Evolutionary conservation across 2,888 invertebrate species (phyloP), one percentile per base, ranked within the genome.

Genomic region (Drosophila helvetica): DNA sequence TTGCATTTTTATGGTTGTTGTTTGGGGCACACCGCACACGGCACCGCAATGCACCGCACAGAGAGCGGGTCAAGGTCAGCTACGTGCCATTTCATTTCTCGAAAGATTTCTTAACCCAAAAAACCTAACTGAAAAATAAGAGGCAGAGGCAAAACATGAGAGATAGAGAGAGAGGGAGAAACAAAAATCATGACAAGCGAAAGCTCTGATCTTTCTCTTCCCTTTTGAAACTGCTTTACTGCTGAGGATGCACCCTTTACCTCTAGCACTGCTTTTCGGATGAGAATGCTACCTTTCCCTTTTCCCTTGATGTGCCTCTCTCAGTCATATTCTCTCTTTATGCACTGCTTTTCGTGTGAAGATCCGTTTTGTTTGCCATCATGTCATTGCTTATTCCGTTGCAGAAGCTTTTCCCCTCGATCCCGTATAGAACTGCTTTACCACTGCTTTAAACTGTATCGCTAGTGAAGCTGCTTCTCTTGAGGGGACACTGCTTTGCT

Each of bases 51-150:
- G 65, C 51, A 48, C 42, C 53, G 42, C 62, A 60, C 65, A 66
- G 66, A 55, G 73, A 63, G 50, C 74, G 72, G 89, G 88, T 89
- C 89, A 89, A 89, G 89, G 89, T 89, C 86, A 89, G 78, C 85
- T 77, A 86, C 89, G 84, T 89, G 89, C 78, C 78, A 79, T 81
- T 86, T 83, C 68, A 81, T 84, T 86, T 86, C 46, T 54, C n/a
- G 53, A 61, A 9, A 30, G 18, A 47, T 53, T 30, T 58, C 53
- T 66, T 45, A 65, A 59, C 69, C 25, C 56, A 47, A 45, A 27
- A 12, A 56, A 53, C 51, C 57, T 38, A 19, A 42, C 42, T 43
- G 45, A 51, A 51, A 1, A 58, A 46, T 45, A 15, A 5, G 27
- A 48, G 10, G 46, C 30, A 5, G 19, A 48, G 15, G 55, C 51